phyloP scores from a whole-genome alignment of 1,140 invertebrate species.

The Mya arenaria region DNA sequence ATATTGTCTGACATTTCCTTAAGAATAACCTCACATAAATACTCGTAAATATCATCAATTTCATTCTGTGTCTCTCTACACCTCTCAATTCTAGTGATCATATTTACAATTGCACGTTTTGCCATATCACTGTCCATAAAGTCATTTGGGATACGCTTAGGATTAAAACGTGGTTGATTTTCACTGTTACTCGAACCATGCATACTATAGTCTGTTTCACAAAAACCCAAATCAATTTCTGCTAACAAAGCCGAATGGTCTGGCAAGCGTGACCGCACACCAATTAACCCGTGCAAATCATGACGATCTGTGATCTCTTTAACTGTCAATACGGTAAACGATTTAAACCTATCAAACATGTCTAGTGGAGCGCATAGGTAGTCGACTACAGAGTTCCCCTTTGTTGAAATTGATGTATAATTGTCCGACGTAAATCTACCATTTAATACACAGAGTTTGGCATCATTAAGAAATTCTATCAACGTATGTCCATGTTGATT shows the following conservation, averaged over 20 bases:
- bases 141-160: conserved; percentile 3
- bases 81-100: not conserved
- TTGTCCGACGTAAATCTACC: not conserved
- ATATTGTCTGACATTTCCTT: conserved; percentile 17
- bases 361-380: conserved; percentile 32
- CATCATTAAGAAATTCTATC: conserved; percentile 11
- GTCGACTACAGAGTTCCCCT: conserved; percentile 30
- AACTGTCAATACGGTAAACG: conserved; percentile 8
- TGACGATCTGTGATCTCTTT: not conserved
- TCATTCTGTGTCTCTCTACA: conserved; percentile 4
- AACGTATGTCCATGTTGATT: conserved; percentile 17
- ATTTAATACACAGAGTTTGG: conserved; percentile 38
- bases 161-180: not conserved
- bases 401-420: not conserved
- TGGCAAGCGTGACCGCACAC: not conserved
- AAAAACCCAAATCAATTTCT: not conserved
- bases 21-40: not conserved
- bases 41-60: conserved; percentile 13
- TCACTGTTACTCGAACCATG: not conserved
- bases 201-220: not conserved
- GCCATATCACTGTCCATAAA: conserved; percentile 2
- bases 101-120: not conserved
- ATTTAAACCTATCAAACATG: not conserved
- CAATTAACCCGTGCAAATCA: conserved; percentile 19
- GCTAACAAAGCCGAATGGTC: conserved; percentile 2